Base-by-base conservation (phyloP, 2,797 vertebrate species). In the Chlorospingus semifuscus region DNA sequence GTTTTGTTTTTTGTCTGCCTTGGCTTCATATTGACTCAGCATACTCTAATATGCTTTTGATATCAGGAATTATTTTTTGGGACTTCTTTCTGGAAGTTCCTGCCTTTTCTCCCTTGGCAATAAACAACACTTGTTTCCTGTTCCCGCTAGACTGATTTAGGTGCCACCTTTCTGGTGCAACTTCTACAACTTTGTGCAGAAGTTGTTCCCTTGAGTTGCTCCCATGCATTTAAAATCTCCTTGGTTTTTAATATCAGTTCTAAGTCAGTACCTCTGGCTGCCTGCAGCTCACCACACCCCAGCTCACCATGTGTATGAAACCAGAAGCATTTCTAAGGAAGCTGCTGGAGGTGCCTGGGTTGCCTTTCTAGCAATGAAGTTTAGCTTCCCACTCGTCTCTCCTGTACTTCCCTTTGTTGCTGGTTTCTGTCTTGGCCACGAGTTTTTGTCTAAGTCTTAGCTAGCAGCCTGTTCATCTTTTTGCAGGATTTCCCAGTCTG, bases 281-380 rank as follows among this genome's bases (percentile, higher is more conserved):
- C 36, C 42, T 81, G 61, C 47, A 60, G 41, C 52, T 93, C 20
- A 41, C 30, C 1, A 3, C 53, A 70, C 60, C 49, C 57, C 13
- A 3, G 20, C 52, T 90, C 39, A 41, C 60, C 49, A 26, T 46
- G 44, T 53, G 29, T 85, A 46, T 61, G 81, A 93, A 97, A 89
- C 66, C 18, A 69, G 75, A 88, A 90, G 61, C 57, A 32, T 90
- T 87, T 94, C 72, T 75, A 89, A 89, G 37, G 75, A 91, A 92
- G 81, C 63, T 91, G 10, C 11, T 83, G 36, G 32, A 89, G 68
- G 36, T 87, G 59, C 71, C n/a, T 70, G 61, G 7, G 21, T 42
- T 59, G 87, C 92, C 94, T 96, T 95, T 96, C 95, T 94, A 96
- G 91, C 93, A 96, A 96, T 47, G 63, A 88, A 93, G 66, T 79